Evolutionary conservation across 2,113 vertebrate genomes (phyloP), one percentile per base, ranked within the genome.

Genomic region (Verasper variegatus): DNA sequence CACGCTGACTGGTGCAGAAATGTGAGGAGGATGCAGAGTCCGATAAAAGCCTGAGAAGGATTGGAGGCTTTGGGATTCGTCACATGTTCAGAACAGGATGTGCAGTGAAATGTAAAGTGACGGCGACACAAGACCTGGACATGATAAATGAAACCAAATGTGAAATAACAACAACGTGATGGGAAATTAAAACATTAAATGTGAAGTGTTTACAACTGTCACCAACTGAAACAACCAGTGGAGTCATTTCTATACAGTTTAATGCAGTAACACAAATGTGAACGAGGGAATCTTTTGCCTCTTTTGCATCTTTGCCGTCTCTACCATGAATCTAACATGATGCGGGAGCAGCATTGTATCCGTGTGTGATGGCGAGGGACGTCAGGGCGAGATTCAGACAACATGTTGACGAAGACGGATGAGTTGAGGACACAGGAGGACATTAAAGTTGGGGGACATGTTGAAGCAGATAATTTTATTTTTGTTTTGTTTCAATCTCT

Each of bases 401-500:
- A 35, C 11, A 40, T 31, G 31, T 26, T n/a, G 64, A 24, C 1
- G 27, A 12, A 70, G 71, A 67, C 65, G 21, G 59, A 81, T 10
- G 68, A 45, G 51, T 27, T 14, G 26, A 37, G 18, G 62, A 73
- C 23, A 21, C 24, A 77, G 51, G 70, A 80, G 45, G 57, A 79
- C 10, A 20, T 40, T 59, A 70, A 42, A 7, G 68, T 70, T n/a
- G 0, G 23, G 35, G 68, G 55, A 79, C 10, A 5, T 14, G 31
- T 62, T 55, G 40, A 68, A 58, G 73, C 21, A 74, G 37, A 45
- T 75, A 0, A 88, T 85, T 80, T 76, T 17, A 57, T 17, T 60
- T 52, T 59, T 21, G 8, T 67, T 69, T 21, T 5, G 10, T 59
- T 75, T 76, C 51, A 18, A 21, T 79, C 63, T 75, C 14, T 82